Base-by-base conservation (phyloP, 2,113 vertebrate genomes). In the Nipponia nippon region DNA sequence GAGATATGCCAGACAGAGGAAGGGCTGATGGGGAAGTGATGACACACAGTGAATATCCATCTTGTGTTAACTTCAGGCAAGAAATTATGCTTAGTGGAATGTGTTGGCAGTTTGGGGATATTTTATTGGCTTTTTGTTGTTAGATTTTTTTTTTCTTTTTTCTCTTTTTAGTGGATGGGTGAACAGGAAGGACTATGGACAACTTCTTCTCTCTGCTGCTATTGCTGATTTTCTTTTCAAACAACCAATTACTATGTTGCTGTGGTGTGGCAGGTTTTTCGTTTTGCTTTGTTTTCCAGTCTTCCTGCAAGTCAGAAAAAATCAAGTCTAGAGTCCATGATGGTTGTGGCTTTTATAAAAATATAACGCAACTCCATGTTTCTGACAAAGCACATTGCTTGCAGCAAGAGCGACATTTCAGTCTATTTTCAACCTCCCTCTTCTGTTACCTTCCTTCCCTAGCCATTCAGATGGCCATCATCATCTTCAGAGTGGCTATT, bases 11-110 rank as follows among this genome's bases (percentile, higher is more conserved):
- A 83, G 95, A 89, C 20, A 0, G 69, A 83, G 79, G 83, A 94
- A 94, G 42, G 59, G 73, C 91, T 97, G 96, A 95, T 97, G 65
- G 92, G 91, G 86, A 95, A 61, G 96, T 91, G 93, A 84, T 95
- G 90, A 94, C 73, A 90, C 25, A 3, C 58, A 53, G 67, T 53
- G 94, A 96, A 97, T 89, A 95, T 96, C 95, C 79, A 94, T 94
- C 89, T 93, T 83, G 38, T 67, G 72, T 8, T 97, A 93, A 97
- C 94, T 95, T 76, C 77, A 65, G 92, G 91, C 87, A 67, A 95
- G 70, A 78, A 93, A 90, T 96, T 84, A 67, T 59, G 61, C 75
- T 93, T 91, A 94, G 93, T 88, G 84, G 89, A 97, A 95, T 63
- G 89, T 96, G 91, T 93, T 97, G 94, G 93, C 93, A 80, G 82